A percentile compares a stretch with the other conserved stretches of the same genome.
These are phyloP conservation scores for Rhagophthalmus giganteus DNA, from an alignment of 2,888 invertebrate species.

Conservation along the genomic window DNA sequence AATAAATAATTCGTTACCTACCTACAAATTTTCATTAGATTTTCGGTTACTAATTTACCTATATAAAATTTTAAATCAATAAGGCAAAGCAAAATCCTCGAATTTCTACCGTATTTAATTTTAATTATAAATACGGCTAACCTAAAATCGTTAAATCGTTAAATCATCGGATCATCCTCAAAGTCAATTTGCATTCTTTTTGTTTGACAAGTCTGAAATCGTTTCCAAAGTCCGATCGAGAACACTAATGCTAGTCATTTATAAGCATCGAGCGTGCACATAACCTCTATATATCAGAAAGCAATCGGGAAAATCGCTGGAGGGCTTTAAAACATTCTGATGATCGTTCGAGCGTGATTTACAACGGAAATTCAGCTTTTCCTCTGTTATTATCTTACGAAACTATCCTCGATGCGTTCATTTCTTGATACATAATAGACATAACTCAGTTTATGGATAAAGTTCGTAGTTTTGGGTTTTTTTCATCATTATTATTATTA, in stretches of 20 bases:
- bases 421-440: conserved; percentile 25
- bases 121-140: conserved; percentile 24
- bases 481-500: conserved; percentile 14
- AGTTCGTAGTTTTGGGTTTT: conserved; percentile 20
- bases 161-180: conserved; percentile 27
- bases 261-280: conserved; percentile 53
- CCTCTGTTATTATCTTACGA: conserved; percentile 42
- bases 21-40: too few species aligned
- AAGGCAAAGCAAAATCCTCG: too few species aligned
- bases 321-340: conserved; percentile 56
- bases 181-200: conserved; percentile 27
- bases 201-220: conserved; percentile 37
- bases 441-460: conserved; percentile 19
- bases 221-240: conserved; percentile 46
- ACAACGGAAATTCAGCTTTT: conserved; percentile 47
- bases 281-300: conserved; percentile 55
- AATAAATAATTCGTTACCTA: too few species aligned
- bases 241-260: conserved; percentile 54
- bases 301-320: conserved; percentile 55
- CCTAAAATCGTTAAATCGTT: conserved; percentile 20
- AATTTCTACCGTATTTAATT: conserved; percentile 16
- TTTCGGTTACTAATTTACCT: too few species aligned
- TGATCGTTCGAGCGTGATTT: conserved; percentile 51
- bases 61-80: too few species aligned
- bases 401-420: conserved; percentile 37